A percentile compares a stretch with the other conserved stretches of the same genome.
Conservation (phyloP, 1,140 invertebrate species). For the Psix sp. region DNA sequence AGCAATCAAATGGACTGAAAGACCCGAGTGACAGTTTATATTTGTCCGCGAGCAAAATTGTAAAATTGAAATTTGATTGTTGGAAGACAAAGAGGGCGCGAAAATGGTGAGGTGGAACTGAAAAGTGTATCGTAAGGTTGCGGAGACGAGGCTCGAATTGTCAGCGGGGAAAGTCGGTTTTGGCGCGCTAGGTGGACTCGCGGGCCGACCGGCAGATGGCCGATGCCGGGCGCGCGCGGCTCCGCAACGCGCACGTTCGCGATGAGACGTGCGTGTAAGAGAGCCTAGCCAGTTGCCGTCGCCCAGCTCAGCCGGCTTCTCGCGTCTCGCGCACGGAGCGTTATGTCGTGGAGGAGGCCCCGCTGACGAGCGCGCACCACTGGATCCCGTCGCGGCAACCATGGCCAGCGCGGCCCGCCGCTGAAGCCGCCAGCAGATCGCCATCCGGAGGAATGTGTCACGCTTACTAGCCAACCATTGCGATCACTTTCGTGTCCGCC, state of each 20-base stretch:
- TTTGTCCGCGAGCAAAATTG: no score
- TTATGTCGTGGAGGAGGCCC: constrained; percentile 28
- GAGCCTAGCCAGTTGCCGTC: constrained; percentile 51
- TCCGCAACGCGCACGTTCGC: constrained; percentile 48
- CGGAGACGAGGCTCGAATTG: constrained; percentile 16
- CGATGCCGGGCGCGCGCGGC: constrained; percentile 64
- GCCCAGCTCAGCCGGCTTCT: constrained; percentile 53
- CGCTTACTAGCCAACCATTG: background rate
- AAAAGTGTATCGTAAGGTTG: background rate
- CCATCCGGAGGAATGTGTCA: background rate
- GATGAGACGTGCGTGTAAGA: constrained; percentile 49
- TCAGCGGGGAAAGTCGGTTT: constrained; percentile 61
- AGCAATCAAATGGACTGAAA: no score
- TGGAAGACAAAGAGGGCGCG: background rate
- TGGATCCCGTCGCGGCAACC: constrained; percentile 5
- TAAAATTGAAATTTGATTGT: no score
- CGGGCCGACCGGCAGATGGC: constrained; percentile 70
- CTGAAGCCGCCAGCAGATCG: constrained; percentile 3
- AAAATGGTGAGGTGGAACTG: background rate
- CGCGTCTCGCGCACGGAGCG: constrained; percentile 31
- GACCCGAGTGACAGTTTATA: no score
- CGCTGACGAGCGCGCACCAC: constrained; percentile 13
- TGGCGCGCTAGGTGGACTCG: constrained; percentile 65
- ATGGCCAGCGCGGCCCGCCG: no score
- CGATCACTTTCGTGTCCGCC: background rate